Evolutionary conservation across 2,888 invertebrate species (phyloP).

Genomic region (Nymphalis urticae): DNA sequence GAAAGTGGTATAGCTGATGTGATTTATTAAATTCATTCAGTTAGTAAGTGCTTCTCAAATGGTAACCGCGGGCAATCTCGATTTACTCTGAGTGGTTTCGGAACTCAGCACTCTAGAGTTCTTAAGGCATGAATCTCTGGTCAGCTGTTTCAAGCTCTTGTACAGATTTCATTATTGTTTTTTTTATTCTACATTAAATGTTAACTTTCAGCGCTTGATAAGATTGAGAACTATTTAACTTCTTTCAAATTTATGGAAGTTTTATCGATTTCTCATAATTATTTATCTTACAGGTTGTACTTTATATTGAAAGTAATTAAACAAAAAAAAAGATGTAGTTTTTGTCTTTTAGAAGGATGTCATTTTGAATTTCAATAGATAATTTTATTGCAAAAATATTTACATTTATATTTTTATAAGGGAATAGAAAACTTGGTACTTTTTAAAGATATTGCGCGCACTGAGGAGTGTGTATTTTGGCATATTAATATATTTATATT

Average conservation of each 20-base stretch:
- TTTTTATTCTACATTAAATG: not conserved
- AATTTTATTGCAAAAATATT: too few species aligned
- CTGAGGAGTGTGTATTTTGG: too few species aligned
- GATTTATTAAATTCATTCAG: conserved; percentile 28
- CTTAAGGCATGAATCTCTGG: conserved; percentile 21
- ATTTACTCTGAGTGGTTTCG: conserved; percentile 37
- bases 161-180: conserved; percentile 3
- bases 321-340: too few species aligned
- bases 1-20: not conserved
- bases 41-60: conserved; percentile 28
- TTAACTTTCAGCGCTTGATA: not conserved
- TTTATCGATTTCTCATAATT: too few species aligned
- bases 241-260: not conserved
- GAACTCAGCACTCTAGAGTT: conserved; percentile 23
- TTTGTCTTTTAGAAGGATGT: too few species aligned
- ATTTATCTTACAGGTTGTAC: too few species aligned
- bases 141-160: conserved; percentile 16
- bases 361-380: too few species aligned
- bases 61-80: conserved; percentile 33
- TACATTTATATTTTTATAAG: too few species aligned
- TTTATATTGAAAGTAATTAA: too few species aligned
- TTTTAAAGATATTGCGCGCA: too few species aligned
- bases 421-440: too few species aligned
- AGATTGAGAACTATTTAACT: not conserved
- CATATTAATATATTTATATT: too few species aligned